phyloP scores from a whole-genome alignment of 1,140 invertebrate genomes.

The Ips typographus region DNA sequence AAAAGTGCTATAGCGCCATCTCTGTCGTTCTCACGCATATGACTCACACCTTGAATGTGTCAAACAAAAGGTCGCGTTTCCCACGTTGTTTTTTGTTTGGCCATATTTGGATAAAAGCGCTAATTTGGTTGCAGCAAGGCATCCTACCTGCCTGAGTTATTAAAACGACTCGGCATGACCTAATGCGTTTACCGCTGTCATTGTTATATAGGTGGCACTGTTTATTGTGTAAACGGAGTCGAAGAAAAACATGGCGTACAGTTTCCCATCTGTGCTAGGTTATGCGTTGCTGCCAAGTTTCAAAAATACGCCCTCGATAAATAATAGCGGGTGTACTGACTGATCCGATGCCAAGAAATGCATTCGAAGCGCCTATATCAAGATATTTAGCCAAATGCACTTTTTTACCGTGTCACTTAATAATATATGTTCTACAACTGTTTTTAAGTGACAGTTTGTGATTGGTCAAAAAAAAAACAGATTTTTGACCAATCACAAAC shows the following conservation, averaged over 20 bases:
- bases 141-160: no score
- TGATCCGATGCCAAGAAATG: conserved; percentile 20
- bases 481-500: no score
- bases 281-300: not conserved
- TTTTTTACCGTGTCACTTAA: no score
- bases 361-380: conserved; percentile 1
- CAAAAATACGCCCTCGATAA: conserved; percentile 11
- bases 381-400: not conserved
- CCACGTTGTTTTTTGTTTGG: no score
- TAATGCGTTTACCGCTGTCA: not conserved
- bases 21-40: conserved; percentile 6
- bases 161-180: not conserved
- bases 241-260: no score
- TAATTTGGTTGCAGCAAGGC: not conserved
- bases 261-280: no score
- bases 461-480: no score
- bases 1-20: not conserved
- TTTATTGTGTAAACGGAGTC: no score
- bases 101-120: not conserved
- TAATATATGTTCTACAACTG: no score
- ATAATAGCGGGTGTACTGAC: conserved; percentile 16
- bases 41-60: not conserved
- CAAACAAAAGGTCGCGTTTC: not conserved
- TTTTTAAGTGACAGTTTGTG: no score
- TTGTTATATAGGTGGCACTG: no score